A percentile compares a stretch with the other conserved stretches of the same genome.
phyloP scores from a whole-genome alignment of 1,140 invertebrate species.

The Procambarus virginalis region DNA sequence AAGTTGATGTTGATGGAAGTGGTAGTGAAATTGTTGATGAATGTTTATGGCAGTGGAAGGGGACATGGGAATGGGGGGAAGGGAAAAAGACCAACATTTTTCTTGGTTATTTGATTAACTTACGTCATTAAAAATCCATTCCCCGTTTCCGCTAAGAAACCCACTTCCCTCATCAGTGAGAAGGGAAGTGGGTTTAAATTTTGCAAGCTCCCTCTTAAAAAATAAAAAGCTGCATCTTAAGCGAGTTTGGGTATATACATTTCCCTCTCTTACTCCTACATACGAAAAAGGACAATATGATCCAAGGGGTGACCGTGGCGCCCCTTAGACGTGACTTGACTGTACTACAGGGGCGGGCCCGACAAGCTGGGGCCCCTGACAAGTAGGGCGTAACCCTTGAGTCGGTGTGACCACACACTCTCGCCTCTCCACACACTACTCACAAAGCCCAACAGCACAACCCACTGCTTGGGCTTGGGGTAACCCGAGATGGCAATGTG shows the following conservation, averaged over 20 bases:
- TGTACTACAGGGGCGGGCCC: constrained; percentile 36
- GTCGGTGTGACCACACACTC: background rate
- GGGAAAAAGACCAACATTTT: too few species aligned
- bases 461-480: constrained; percentile 14
- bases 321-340: constrained; percentile 44
- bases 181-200: background rate
- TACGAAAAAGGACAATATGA: constrained; percentile 41
- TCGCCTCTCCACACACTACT: background rate
- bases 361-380: background rate
- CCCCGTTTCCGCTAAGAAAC: too few species aligned
- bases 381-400: constrained; percentile 6
- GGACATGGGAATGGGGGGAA: too few species aligned
- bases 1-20: too few species aligned
- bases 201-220: background rate
- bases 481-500: constrained; percentile 62
- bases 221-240: background rate
- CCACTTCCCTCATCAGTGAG: background rate
- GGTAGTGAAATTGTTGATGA: too few species aligned
- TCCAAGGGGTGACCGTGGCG: constrained; percentile 39
- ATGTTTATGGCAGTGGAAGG: too few species aligned
- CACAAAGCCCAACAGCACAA: background rate
- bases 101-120: too few species aligned
- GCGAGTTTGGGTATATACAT: too few species aligned
- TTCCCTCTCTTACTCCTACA: background rate
- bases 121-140: too few species aligned